Evolutionary conservation across 2,797 vertebrate genomes (phyloP).

Genomic region (Megaceryle alcyon): DNA sequence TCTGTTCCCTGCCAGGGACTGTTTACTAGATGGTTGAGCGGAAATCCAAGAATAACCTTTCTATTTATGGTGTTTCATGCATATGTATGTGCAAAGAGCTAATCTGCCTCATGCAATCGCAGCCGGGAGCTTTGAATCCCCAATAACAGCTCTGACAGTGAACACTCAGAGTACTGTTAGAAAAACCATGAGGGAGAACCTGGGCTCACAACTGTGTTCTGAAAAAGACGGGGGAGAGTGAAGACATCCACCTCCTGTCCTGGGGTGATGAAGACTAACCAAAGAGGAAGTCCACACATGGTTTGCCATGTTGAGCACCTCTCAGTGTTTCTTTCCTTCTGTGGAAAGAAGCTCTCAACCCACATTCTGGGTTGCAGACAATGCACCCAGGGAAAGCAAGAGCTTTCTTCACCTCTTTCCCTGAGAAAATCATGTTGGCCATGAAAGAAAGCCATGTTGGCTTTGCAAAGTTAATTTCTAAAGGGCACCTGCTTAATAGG

Average conservation of each 20-base stretch:
- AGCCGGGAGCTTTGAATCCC: conserved; percentile 38
- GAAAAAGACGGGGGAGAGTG: not conserved
- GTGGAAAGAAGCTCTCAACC: not conserved
- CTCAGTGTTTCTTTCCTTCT: not conserved
- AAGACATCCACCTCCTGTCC: not conserved
- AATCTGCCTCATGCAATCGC: conserved; percentile 2
- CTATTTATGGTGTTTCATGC: conserved; percentile 66
- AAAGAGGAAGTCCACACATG: not conserved
- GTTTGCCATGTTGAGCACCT: not conserved
- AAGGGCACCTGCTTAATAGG: not conserved
- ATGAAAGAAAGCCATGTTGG: not conserved
- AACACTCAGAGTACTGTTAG: not conserved
- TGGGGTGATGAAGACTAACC: not conserved
- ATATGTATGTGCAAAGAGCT: conserved; percentile 63
- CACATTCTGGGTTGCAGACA: not conserved
- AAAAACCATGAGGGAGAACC: not conserved
- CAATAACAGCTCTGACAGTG: not conserved
- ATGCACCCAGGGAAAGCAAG: accelerated
- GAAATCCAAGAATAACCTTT: conserved; percentile 72
- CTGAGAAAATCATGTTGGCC: accelerated
- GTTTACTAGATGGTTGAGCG: conserved; percentile 65
- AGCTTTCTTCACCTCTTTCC: not conserved
- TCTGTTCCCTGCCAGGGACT: conserved; percentile 42
- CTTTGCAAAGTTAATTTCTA: not conserved
- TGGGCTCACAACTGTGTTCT: not conserved